phyloP scores from a whole-genome alignment of 2,113 vertebrate genomes.

The Apeltes quadracus region DNA sequence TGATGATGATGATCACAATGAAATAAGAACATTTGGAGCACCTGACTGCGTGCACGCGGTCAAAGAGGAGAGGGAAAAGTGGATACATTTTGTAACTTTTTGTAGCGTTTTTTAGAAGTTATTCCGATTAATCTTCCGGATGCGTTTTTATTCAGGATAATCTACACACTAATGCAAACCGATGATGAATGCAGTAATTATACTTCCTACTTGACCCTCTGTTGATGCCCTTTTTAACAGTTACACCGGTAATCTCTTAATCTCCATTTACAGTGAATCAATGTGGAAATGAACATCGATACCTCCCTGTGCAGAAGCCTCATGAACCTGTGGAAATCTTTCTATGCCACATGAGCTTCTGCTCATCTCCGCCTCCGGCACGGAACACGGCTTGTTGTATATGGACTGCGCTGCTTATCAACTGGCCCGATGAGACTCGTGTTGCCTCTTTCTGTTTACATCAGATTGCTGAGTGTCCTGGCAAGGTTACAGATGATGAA shows the following conservation, averaged over 20 bases:
- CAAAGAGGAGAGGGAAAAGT: neutral
- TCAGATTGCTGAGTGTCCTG: constrained; percentile 38
- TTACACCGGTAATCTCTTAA: neutral
- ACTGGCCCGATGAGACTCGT: neutral
- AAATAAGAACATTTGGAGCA: neutral
- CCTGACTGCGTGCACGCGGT: too few species aligned
- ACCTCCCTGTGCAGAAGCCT: constrained; percentile 29
- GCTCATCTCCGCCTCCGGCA: constrained; percentile 51
- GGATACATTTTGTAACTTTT: neutral
- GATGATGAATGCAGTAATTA: neutral
- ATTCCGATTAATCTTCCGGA: neutral
- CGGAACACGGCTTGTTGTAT: constrained; percentile 17
- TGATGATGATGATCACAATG: neutral
- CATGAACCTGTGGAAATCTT: constrained; percentile 61
- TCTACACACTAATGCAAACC: neutral
- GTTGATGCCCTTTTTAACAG: neutral
- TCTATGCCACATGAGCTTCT: constrained; percentile 52
- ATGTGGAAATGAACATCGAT: constrained; percentile 45
- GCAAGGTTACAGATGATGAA: constrained; percentile 58
- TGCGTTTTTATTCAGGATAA: neutral
- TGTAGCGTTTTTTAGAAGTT: neutral
- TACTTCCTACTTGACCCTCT: neutral
- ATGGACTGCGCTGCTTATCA: constrained; percentile 24
- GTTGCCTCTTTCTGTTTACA: constrained; percentile 30
- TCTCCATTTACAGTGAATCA: constrained; percentile 2